These are phyloP conservation scores for Neofelis nebulosa DNA, from an alignment of 2,113 vertebrate species.

Conservation along the genomic window DNA sequence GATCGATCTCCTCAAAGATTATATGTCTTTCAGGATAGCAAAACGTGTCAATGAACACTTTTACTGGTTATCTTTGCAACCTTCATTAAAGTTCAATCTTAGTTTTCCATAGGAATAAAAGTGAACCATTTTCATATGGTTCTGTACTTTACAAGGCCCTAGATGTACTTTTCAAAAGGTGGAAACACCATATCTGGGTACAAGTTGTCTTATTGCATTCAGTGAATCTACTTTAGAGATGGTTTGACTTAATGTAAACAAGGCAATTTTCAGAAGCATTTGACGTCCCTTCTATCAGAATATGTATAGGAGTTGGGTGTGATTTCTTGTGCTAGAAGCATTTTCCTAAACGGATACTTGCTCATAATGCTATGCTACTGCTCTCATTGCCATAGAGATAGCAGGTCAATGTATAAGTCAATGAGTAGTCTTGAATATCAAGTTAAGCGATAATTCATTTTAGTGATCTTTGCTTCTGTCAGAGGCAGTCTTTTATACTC, in stretches of 20 bases:
- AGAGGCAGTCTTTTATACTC: not conserved
- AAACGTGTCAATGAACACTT: conserved; percentile 2
- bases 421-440: not conserved
- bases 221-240: conserved; percentile 46
- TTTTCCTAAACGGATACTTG: conserved; percentile 1
- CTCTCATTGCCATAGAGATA: not conserved
- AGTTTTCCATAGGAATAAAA: conserved; percentile 53
- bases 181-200: not conserved
- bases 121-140: not conserved
- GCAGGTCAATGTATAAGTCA: not conserved
- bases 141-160: not conserved
- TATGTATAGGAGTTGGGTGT: conserved; percentile 16
- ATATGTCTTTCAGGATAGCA: not conserved
- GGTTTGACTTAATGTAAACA: not conserved
- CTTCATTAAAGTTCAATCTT: conserved; percentile 35
- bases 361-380: not conserved
- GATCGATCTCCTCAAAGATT: not conserved
- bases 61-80: not conserved
- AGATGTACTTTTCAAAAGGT: not conserved
- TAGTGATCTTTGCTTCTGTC: not conserved
- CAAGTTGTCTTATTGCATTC: not conserved
- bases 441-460: not conserved
- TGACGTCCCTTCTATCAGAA: conserved; percentile 61
- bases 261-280: conserved; percentile 45
- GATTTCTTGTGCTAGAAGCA: not conserved